These are phyloP conservation scores for Silurus meridionalis DNA, from an alignment of 2,113 vertebrate species.

Conservation along the genomic window DNA sequence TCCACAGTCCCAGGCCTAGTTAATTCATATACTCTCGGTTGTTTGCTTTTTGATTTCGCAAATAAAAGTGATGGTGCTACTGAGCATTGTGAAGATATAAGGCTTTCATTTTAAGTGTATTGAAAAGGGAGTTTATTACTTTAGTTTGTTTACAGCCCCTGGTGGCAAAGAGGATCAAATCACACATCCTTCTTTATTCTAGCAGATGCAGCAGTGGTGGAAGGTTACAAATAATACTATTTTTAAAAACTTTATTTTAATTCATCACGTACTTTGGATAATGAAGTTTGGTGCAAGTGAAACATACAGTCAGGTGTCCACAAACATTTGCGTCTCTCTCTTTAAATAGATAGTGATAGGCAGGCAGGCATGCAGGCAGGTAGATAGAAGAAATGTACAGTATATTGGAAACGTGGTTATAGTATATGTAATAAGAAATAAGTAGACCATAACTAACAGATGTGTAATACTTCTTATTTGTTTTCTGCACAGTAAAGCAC, in stretches of 20 bases:
- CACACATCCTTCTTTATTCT: neutral
- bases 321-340: too few species aligned
- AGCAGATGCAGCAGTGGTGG: neutral
- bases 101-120: neutral
- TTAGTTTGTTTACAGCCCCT: neutral
- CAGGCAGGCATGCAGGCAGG: too few species aligned
- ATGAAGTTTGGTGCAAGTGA: neutral
- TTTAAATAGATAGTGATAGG: too few species aligned
- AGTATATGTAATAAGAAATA: neutral
- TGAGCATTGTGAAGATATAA: neutral
- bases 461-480: neutral
- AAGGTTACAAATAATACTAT: neutral
- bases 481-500: neutral
- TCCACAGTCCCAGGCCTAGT: neutral
- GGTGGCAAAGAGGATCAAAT: conserved; percentile 3
- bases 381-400: too few species aligned
- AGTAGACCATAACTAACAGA: neutral
- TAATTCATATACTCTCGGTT: neutral
- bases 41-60: neutral
- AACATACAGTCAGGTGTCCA: too few species aligned
- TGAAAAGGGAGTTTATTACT: conserved; percentile 11
- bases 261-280: neutral
- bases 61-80: neutral
- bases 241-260: neutral
- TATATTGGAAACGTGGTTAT: too few species aligned